Evolutionary conservation across 2,113 vertebrate species (phyloP), one percentile per base, ranked within the genome.

Genomic region (Stigmatopora nigra): DNA sequence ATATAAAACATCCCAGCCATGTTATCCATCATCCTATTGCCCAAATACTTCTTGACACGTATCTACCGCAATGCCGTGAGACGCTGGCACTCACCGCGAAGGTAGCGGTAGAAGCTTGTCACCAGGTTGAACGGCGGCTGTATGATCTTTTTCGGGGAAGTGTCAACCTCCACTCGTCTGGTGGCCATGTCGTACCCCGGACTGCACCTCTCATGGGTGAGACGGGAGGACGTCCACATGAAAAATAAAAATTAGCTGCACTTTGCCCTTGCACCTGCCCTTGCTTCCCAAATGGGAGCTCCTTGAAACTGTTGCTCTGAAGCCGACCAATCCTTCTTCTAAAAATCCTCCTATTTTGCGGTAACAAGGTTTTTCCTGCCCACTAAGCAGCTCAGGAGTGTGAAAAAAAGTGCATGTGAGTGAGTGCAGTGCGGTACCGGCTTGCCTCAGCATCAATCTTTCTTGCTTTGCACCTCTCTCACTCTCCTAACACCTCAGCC

Each of bases 81-180:
- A 64, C 59, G 59, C 63, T 77, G 76, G 20, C 62, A 92, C 94
- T 94, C 91, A 95, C 92, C 92, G 12, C 86, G 91, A 22, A 82
- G 69, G 76, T 84, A 90, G 73, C 85, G 91, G 70, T 78, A 89
- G 79, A 90, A 84, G 46, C 89, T 91, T 0, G 91, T 89, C 78
- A 90, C 86, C 78, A 92, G 84, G 78, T 91, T 92, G 70, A 92
- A 80, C 0, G 89, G 9, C 0, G 89, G 9, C 38, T 4, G 86
- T 0, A 81, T 59, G 47, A 71, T 79, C 71, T 80, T 92, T 86
- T 90, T 89, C 25, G 81, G 82, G 76, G 82, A 86, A 71, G 82
- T 69, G 74, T 85, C 87, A 46, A 79, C 89, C 74, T 67, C 86
- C 64, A 69, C 87, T 61, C 7, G 65, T 76, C 3, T 59, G 82